Evolutionary conservation across 2,113 vertebrate species (phyloP).

Genomic region (Zeus faber): DNA sequence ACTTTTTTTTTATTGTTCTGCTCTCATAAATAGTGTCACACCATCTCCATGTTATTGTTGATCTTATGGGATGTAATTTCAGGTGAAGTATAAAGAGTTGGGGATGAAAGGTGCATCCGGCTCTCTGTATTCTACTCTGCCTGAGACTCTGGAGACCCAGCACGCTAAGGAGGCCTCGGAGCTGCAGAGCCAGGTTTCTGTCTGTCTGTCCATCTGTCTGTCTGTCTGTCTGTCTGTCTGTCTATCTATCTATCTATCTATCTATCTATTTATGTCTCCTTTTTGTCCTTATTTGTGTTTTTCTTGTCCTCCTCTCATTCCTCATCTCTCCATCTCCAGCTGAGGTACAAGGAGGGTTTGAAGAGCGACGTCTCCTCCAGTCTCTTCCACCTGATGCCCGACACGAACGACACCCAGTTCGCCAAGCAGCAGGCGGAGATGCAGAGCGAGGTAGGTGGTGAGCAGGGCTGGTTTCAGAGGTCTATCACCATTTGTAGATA

Average conservation of each 20-base stretch:
- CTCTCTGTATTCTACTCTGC: conserved; percentile 50
- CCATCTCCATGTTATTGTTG: neutral
- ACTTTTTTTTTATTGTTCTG: conserved; percentile 47
- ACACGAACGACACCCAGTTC: neutral
- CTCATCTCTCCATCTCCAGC: neutral
- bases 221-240: neutral
- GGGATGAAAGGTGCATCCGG: conserved; percentile 25
- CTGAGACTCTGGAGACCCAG: conserved; percentile 59
- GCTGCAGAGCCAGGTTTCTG: conserved; percentile 73
- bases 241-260: neutral
- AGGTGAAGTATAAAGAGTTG: conserved; percentile 58
- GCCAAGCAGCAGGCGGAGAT: neutral
- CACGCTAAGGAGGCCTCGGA: conserved; percentile 51
- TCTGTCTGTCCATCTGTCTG: neutral
- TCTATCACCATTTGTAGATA: no score
- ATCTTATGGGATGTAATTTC: neutral
- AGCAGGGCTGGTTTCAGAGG: no score
- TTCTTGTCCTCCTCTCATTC: no score
- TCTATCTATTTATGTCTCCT: conserved; percentile 3
- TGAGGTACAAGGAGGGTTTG: neutral
- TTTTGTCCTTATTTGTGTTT: neutral
- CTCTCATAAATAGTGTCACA: neutral
- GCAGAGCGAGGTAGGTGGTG: neutral
- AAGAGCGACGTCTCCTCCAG: neutral
- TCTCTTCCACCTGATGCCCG: neutral